Evolutionary conservation across 2,113 vertebrate genomes (phyloP).

Genomic region (Todiramphus saurophagus): DNA sequence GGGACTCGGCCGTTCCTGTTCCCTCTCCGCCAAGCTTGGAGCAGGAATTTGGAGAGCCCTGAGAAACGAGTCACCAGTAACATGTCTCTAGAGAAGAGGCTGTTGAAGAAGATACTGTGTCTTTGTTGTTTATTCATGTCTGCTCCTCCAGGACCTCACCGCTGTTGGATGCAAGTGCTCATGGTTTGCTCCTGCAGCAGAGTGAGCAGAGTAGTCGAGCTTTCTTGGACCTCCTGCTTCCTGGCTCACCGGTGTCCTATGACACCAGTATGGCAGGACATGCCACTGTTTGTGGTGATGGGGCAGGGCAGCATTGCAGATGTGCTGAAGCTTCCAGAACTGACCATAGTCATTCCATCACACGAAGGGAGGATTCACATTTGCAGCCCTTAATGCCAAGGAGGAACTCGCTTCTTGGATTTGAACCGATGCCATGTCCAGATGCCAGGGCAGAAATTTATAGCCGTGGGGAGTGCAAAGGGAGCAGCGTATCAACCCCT

Average conservation of each 20-base stretch:
- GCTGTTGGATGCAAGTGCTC: not conserved
- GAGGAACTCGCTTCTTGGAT: not conserved
- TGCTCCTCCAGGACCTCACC: not conserved
- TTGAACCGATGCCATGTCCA: not conserved
- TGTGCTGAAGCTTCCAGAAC: not conserved
- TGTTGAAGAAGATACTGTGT: not conserved
- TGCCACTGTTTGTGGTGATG: rapidly evolving
- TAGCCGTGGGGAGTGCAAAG: not conserved
- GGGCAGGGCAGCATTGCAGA: not conserved
- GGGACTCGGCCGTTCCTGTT: not conserved
- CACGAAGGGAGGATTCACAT: not conserved
- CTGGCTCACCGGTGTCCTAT: rapidly evolving
- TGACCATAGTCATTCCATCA: not conserved
- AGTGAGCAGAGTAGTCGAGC: not conserved
- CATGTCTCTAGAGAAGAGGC: not conserved
- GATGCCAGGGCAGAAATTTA: not conserved
- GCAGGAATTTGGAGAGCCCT: not conserved
- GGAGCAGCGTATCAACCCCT: not conserved
- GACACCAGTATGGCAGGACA: not conserved
- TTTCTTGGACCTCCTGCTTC: not conserved
- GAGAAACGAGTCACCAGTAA: not conserved
- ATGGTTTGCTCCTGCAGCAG: not conserved
- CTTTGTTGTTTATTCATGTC: not conserved
- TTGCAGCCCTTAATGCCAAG: not conserved
- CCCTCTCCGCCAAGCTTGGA: not conserved